Evolutionary conservation across 2,113 vertebrate genomes (phyloP).

Genomic region (Caranx ignobilis): DNA sequence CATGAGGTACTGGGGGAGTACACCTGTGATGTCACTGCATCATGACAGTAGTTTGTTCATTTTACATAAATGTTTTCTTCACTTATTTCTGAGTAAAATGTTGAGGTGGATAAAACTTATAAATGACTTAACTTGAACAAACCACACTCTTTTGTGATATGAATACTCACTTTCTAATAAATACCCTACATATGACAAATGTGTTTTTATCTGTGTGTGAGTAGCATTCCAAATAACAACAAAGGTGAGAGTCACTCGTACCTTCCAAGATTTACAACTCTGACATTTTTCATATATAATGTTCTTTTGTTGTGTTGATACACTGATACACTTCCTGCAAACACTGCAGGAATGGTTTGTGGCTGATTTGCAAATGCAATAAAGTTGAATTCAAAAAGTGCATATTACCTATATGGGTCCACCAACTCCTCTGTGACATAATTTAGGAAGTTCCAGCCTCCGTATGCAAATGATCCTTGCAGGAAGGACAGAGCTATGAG

Average conservation of each 20-base stretch:
- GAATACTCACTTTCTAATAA: no score
- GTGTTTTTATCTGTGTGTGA: background rate
- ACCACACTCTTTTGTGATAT: no score
- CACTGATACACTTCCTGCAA: background rate
- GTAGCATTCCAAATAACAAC: no score
- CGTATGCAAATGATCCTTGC: constrained; percentile 90
- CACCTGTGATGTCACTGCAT: no score
- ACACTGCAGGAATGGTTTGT: background rate
- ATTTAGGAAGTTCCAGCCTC: constrained; percentile 91
- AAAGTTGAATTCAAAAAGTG: background rate
- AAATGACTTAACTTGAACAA: no score
- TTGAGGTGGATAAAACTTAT: no score
- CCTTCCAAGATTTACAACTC: no score
- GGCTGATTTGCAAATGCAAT: background rate
- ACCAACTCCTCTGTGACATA: constrained; percentile 90
- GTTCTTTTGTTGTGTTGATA: background rate
- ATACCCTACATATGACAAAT: background rate
- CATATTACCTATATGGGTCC: constrained; percentile 84
- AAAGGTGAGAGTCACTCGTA: no score
- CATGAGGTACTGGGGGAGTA: no score
- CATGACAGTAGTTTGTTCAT: no score
- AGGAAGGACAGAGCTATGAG: constrained; percentile 87
- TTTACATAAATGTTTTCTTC: no score
- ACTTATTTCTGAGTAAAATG: no score
- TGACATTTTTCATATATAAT: background rate